Evolutionary conservation across 2,888 invertebrate species (phyloP), one percentile per base, ranked within the genome.

Genomic region (Andrena hattorfiana): DNA sequence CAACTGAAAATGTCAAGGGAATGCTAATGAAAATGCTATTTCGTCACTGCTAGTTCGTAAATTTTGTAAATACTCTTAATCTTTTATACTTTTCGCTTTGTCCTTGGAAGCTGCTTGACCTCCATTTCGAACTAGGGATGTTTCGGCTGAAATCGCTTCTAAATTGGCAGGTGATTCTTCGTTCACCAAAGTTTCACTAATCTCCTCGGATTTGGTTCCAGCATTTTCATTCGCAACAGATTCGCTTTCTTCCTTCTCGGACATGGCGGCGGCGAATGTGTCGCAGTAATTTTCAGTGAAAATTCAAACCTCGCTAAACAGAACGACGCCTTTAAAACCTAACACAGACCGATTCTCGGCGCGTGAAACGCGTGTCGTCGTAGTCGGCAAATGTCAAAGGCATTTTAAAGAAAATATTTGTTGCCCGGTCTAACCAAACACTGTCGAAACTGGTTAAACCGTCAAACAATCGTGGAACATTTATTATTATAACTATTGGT

Each of bases 1-100:
- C 98, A 94, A 99, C 98, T 98, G 93, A 67, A 77, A 42, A 42
- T 13, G 16, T 16, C 16, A 42, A 42, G 16, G 0, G 3, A 23
- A 48, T 60, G 16, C 0, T n/a, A 35, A 75, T 67, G 16, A 59
- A 59, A 62, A 4, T 16, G 26, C 6, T 56, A 49, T 16, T 42
- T 42, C 16, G 4, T 16, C 30, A 35, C 1, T 6, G 30, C 4
- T 42, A 59, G 10, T 30, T 13, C 32, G 42, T 42, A 42, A 42
- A 28, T 20, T 16, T 3, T 6, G n/a, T 62, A 30, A 16, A 26
- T 32, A 51, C 4, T 13, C 42, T 42, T 4, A 5, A 42, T 16
- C 0, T 62, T 0, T 67, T 16, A 71, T 90, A 92, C 92, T 91
- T 84, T 92, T 92, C 32, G 86, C 77, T 74, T 89, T 89, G 60